These are phyloP conservation scores for Manis javanica DNA, from an alignment of 2,797 vertebrate genomes.

Conservation along the genomic window DNA sequence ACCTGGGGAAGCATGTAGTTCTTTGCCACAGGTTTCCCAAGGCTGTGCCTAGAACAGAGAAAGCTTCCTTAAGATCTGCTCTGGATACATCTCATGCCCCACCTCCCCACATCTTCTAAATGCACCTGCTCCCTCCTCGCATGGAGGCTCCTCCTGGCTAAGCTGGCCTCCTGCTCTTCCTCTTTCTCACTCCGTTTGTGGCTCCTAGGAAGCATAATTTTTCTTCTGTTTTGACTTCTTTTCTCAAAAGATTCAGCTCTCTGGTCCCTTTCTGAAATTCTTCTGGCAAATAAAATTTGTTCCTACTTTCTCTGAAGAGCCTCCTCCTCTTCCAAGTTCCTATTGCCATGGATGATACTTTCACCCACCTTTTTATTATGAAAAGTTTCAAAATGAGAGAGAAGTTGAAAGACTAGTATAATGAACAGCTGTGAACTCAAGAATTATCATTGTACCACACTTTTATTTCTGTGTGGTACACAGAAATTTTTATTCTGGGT, in stretches of 20 bases:
- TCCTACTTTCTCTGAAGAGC: background rate
- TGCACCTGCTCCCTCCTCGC: accelerated
- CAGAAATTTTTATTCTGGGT: too few relatives aligned
- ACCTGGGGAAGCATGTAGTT: background rate
- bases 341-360: background rate
- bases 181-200: background rate
- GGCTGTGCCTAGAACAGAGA: background rate
- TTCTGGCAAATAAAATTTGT: background rate
- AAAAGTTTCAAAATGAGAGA: background rate
- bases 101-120: accelerated
- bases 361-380: background rate
- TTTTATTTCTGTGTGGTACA: background rate
- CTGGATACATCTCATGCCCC: too few relatives aligned
- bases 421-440: background rate
- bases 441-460: background rate
- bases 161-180: background rate
- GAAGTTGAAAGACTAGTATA: background rate
- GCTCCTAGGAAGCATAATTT: background rate
- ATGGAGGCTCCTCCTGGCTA: accelerated
- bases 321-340: background rate
- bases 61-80: background rate
- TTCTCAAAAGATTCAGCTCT: background rate
- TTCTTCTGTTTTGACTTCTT: background rate
- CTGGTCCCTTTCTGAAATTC: background rate
- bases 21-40: background rate